phyloP scores from a whole-genome alignment of 1,140 invertebrate genomes.

The Neotoxoptera formosana region DNA sequence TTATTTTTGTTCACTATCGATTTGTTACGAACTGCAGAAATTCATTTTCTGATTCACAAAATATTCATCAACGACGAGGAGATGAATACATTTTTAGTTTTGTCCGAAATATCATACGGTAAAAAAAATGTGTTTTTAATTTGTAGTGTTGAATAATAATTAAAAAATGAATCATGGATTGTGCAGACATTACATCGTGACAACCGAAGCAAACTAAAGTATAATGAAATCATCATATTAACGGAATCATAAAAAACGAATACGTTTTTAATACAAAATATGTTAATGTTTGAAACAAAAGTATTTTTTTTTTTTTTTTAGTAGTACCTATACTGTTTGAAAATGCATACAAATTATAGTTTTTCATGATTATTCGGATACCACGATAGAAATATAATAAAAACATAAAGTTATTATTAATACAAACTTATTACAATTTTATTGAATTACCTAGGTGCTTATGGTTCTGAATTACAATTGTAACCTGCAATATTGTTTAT shows the following conservation, averaged over 20 bases:
- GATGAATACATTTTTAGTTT: not conserved
- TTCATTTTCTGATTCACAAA: not conserved
- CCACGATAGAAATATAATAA: not conserved
- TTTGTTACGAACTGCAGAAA: not conserved
- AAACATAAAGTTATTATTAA: not conserved
- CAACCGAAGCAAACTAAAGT: not conserved
- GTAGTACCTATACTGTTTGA: not conserved
- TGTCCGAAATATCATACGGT: not conserved
- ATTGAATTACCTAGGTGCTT: not conserved
- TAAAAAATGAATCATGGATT: not conserved
- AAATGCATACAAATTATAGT: not conserved
- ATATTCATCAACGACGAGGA: not conserved
- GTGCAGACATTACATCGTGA: not conserved
- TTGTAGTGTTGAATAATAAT: slow-evolving; percentile 1
- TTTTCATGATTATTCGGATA: not conserved
- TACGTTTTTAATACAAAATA: not conserved
- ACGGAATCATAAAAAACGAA: not conserved
- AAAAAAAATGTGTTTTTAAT: not conserved
- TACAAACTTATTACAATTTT: not conserved
- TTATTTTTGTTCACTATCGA: not conserved
- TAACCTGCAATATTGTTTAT: not conserved
- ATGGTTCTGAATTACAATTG: not conserved
- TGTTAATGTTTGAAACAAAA: not conserved
- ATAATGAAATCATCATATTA: not conserved
- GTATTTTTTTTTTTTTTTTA: not conserved